These are phyloP conservation scores for Junonia oenone DNA, from an alignment of 2,888 invertebrate genomes.

Conservation along the genomic window DNA sequence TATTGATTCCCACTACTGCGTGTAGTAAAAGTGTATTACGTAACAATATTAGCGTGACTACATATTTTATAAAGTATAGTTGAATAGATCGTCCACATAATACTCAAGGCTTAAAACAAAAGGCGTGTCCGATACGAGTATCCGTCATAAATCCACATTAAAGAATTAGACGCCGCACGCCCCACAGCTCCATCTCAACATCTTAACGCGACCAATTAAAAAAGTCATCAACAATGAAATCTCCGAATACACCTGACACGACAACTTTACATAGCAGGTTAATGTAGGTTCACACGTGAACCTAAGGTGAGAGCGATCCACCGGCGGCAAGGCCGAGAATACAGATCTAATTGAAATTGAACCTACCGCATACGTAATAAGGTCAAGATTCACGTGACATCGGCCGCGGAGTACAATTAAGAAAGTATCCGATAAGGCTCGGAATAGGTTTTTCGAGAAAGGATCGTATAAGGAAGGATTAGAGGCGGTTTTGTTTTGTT, in stretches of 20 bases:
- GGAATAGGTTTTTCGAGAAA: conserved; percentile 40
- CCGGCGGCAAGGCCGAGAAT: conserved; percentile 74
- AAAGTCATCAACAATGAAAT: conserved; percentile 46
- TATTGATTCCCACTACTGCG: background rate
- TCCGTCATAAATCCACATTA: conserved; percentile 64
- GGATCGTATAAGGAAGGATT: conserved; percentile 45
- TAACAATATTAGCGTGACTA: background rate
- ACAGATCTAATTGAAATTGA: conserved; percentile 53
- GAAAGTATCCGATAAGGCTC: conserved; percentile 74
- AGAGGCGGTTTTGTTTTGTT: conserved; percentile 49
- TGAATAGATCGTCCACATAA: conserved; percentile 17
- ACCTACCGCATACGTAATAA: conserved; percentile 54
- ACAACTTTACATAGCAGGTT: conserved; percentile 65
- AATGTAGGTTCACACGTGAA: conserved; percentile 76
- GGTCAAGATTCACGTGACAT: conserved; percentile 61
- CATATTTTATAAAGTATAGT: background rate
- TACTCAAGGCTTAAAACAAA: conserved; percentile 40
- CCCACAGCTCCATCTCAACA: conserved; percentile 60
- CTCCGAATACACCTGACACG: conserved; percentile 53
- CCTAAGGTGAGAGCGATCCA: conserved; percentile 74
- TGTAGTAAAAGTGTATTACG: background rate
- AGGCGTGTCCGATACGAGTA: conserved; percentile 56
- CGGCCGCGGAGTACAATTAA: conserved; percentile 66
- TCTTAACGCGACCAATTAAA: conserved; percentile 57
- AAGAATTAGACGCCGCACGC: conserved; percentile 64